Evolutionary conservation across 2,797 vertebrate genomes (phyloP).

Genomic region (Astyanax mexicanus): DNA sequence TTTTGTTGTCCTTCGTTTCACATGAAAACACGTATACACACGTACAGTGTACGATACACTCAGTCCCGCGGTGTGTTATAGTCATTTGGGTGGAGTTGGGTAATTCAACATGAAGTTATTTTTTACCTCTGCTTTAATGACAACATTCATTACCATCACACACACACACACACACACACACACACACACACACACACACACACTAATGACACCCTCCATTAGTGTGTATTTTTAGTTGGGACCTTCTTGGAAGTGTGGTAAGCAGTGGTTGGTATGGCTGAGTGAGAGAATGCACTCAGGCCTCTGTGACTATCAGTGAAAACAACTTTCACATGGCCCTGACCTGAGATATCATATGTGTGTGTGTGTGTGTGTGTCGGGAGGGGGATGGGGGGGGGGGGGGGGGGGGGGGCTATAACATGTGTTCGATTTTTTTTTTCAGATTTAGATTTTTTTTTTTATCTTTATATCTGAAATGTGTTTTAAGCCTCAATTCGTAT

Average conservation of each 20-base stretch:
- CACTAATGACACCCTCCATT: conserved; percentile 40
- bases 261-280: conserved; percentile 24
- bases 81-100: not conserved
- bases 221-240: conserved; percentile 51
- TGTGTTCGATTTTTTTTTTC: no score
- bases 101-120: conserved; percentile 2
- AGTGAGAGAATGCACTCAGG: conserved; percentile 38
- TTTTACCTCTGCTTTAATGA: conserved; percentile 7
- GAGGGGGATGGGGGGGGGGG: no score
- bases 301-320: conserved; percentile 26
- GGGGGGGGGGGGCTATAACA: no score
- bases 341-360: not conserved
- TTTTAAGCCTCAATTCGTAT: no score
- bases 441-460: no score
- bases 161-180: conserved; percentile 10
- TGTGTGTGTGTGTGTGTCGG: not conserved
- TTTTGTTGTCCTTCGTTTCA: conserved; percentile 55
- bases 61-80: not conserved
- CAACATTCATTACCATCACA: not conserved
- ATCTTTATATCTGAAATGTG: no score
- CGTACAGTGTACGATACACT: not conserved
- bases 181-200: not conserved
- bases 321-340: not conserved
- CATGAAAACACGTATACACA: conserved; percentile 56
- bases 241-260: conserved; percentile 38